Percentiles rank a stretch among this genome's conserved stretches.
Conservation (phyloP, 1,140 invertebrate genomes). For the Helicoverpa armigera region DNA sequence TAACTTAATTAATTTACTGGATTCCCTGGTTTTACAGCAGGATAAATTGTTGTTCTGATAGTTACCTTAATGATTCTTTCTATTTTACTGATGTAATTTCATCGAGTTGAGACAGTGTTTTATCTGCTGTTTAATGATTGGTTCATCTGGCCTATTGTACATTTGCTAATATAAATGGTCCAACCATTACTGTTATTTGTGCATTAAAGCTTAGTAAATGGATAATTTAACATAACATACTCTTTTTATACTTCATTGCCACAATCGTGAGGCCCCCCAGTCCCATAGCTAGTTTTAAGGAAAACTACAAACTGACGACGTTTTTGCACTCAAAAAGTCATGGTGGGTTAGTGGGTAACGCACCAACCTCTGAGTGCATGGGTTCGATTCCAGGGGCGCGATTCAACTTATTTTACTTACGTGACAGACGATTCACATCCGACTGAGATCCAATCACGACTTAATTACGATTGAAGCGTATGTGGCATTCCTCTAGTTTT, state of each 20-base stretch:
- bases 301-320: not conserved
- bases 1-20: no score
- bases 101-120: not conserved
- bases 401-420: no score
- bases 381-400: no score
- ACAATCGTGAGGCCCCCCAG: no score
- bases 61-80: not conserved
- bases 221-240: constrained; percentile 73
- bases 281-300: not conserved
- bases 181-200: constrained; percentile 70
- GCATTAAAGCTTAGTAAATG: constrained; percentile 85
- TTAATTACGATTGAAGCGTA: no score
- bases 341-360: no score
- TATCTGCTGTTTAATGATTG: constrained; percentile 22
- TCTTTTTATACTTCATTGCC: constrained; percentile 56
- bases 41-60: not conserved
- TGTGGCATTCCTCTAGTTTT: no score
- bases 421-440: no score
- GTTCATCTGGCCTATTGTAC: constrained; percentile 58
- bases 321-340: not conserved
- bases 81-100: not conserved
- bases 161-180: constrained; percentile 60
- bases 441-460: no score
- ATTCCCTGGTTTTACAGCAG: no score
- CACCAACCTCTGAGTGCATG: no score